phyloP scores from a whole-genome alignment of 2,113 vertebrate genomes.

The Rhodinocichla rosea region DNA sequence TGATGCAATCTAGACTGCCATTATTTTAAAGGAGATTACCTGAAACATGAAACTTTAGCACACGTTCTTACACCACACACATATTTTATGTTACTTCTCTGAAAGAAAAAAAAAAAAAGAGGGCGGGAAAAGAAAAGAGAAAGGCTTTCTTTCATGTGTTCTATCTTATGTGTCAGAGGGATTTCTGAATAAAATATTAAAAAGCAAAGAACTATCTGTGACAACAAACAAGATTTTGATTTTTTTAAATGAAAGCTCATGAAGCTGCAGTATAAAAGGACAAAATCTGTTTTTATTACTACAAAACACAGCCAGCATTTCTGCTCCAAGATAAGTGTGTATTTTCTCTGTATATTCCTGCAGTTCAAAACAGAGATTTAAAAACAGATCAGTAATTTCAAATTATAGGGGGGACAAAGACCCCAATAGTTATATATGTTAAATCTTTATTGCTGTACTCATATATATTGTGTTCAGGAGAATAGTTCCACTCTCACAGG shows the following conservation, averaged over 20 bases:
- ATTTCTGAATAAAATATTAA: background rate
- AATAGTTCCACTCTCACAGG: background rate
- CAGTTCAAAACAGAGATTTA: background rate
- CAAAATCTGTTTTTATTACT: background rate
- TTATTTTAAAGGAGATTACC: slow-evolving; percentile 71
- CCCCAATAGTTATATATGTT: background rate
- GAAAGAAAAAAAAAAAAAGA: background rate
- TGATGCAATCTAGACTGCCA: slow-evolving; percentile 56
- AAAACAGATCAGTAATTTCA: background rate
- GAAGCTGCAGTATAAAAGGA: background rate
- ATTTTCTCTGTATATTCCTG: background rate
- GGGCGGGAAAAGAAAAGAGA: background rate
- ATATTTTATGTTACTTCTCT: background rate
- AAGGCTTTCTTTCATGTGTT: background rate
- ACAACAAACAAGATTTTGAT: background rate
- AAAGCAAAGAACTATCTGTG: background rate
- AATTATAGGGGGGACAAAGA: background rate
- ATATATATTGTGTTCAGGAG: background rate
- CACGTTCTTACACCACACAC: slow-evolving; percentile 21
- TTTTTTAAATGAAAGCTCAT: background rate
- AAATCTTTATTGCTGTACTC: background rate
- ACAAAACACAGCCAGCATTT: background rate
- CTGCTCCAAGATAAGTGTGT: background rate
- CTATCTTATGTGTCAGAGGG: background rate
- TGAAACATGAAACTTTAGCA: slow-evolving; percentile 75